Base-by-base conservation (phyloP, 2,113 vertebrate species). In the Planiliza haematocheilus region DNA sequence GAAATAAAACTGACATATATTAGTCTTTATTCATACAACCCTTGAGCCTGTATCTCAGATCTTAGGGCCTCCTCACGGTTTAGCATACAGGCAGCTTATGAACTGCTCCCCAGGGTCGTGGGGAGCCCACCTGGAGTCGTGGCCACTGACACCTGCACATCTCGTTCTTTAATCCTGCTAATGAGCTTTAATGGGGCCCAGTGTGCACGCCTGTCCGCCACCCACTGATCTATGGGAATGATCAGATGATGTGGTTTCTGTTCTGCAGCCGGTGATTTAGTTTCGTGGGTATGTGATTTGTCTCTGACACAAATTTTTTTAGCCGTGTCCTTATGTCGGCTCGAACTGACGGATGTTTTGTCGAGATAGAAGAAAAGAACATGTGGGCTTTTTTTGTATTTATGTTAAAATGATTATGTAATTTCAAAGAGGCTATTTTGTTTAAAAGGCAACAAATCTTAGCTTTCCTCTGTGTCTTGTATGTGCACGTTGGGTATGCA, bases 221-320 rank as follows among this genome's bases (percentile, higher is more conserved):
- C 68, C 48, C 34, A 38, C 60, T 78, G 62, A 84, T 79, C 77
- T 82, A 62, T 70, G 18, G 59, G 55, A 82, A 74, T 76, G 21
- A 76, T 68, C 50, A 42, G 8, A 16, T 14, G 16, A 16, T 63
- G 17, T 71, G 53, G 11, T 4, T 30, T 30, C 3, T 41, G 60
- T 55, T 77, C 62, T 57, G 20, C 63, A 72, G 48, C 30, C 34
- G 63, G 53, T 20, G 16, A 38, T 70, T 61, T 50, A 3, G 14
- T 38, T 62, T 13, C 61, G 7, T 39, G n/a, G 41, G 61, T 30
- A n/a, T 49, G 12, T 21, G 17, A 58, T 61, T 46, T 38, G 20
- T 43, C 8, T 45, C 36, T 56, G 55, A 57, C 65, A 61, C 49
- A 61, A 39, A 24, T 46, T 13, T 34, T 30, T 66, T 77, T 61